A percentile compares a stretch with the other conserved stretches of the same genome.
Conservation (phyloP, 2,113 vertebrate genomes). For the Narcine bancroftii region DNA sequence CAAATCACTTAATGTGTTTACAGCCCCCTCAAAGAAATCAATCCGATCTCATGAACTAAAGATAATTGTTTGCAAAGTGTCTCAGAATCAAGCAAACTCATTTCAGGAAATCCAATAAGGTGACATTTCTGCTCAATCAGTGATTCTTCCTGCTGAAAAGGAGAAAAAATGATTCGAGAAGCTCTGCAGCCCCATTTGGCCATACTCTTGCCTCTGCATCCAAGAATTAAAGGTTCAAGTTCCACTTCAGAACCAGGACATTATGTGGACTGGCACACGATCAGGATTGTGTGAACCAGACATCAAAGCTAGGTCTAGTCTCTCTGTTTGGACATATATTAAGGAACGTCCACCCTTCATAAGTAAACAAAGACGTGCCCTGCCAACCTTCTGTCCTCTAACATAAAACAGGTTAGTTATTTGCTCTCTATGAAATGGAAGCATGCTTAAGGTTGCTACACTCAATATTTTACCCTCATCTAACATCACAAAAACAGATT, state of each 20-base stretch:
- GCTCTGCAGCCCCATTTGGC: neutral
- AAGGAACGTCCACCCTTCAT: neutral
- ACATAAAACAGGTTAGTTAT: neutral
- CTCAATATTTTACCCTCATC: neutral
- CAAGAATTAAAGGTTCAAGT: neutral
- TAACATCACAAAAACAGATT: neutral
- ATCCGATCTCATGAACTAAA: neutral
- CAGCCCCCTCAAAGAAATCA: neutral
- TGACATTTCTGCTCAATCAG: slow-evolving; percentile 5
- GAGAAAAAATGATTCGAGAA: neutral
- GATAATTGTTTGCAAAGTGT: slow-evolving; percentile 21
- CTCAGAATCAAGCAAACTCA: neutral
- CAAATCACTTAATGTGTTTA: slow-evolving; percentile 14
- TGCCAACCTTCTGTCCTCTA: neutral
- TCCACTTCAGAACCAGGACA: neutral
- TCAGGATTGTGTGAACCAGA: neutral
- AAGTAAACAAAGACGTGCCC: neutral
- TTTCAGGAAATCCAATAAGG: slow-evolving; percentile 18
- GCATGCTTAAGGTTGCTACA: neutral
- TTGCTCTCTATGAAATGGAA: neutral
- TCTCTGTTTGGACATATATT: neutral
- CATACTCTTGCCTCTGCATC: neutral
- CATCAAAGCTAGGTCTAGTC: neutral
- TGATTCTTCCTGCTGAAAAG: neutral
- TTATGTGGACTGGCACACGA: neutral